Base-by-base conservation (phyloP, 1,140 invertebrate genomes). In the Drosophila kanapiae region DNA sequence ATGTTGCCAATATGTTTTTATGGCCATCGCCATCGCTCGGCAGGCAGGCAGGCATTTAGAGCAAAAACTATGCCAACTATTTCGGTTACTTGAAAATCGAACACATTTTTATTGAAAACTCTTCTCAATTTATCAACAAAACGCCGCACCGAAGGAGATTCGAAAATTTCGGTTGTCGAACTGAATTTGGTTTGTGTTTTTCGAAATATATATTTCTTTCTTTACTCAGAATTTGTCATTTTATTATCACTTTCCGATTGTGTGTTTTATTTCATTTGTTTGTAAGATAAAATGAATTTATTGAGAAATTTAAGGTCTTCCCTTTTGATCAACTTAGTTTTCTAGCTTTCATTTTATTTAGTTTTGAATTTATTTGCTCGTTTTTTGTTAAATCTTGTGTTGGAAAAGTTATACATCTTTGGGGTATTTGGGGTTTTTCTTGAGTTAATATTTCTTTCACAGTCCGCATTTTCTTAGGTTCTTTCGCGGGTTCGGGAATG, bases 1-100 rank as follows among this genome's bases (percentile, higher is more conserved):
- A 72, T 80, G 80, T 53, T 88, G 84, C 84, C 83, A 88, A 87
- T 82, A 76, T 61, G 70, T 72, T 77, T 81, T 64, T 68, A 58
- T 37, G 48, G 54, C 53, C 43, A 37, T 49, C 58, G 57, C 56
- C 33, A 23, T 18, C 6, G 53, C 29, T 63, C 38, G 33, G 42
- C 54, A 49, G 51, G 53, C 40, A 49, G 51, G 33, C 53, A 43
- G 56, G 35, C 51, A 45, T 45, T 51, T 61, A 61, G 47, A 53
- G 49, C 54, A 57, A 64, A 75, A 80, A 59, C 49, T 61, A 59
- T 86, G 63, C 60, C 60, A 65, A 74, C 63, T 81, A 78, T 69
- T 56, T 56, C 31, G 56, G 63, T 23, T 59, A 56, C 75, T 77
- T 68, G 74, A 77, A 53, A 68, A 47, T 58, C 56, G 31, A 65